These are phyloP conservation scores for Boulengeromyrus knoepffleri DNA, from an alignment of 2,113 vertebrate species.

Conservation along the genomic window DNA sequence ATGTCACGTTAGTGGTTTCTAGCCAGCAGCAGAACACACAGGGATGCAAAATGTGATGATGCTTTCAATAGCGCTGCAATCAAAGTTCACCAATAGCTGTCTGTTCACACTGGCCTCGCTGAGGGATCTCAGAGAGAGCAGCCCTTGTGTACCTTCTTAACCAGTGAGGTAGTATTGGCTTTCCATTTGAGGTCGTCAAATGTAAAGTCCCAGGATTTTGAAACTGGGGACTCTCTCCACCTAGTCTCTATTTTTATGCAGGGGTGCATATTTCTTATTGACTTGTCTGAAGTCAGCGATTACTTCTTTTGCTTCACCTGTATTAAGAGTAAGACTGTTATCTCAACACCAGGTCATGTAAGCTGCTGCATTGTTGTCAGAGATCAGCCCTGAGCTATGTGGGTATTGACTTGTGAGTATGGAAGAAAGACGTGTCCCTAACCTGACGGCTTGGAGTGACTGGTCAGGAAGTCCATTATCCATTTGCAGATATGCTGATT, in stretches of 20 bases:
- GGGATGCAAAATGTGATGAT: not conserved
- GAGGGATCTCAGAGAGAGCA: not conserved
- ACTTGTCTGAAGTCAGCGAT: not conserved
- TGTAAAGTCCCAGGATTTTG: not conserved
- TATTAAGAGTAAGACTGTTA: not conserved
- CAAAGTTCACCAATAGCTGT: not conserved
- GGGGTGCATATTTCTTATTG: not conserved
- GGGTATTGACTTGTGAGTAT: not conserved
- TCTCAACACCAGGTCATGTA: not conserved
- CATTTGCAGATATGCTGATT: not conserved
- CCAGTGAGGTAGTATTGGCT: not conserved
- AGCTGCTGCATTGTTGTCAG: not conserved
- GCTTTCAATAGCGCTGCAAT: not conserved
- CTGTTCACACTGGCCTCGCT: not conserved
- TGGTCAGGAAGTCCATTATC: not conserved
- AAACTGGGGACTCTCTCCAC: not conserved
- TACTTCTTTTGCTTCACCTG: not conserved
- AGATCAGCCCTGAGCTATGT: not conserved
- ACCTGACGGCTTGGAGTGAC: not conserved
- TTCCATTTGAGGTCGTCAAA: not conserved
- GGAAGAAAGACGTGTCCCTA: not conserved
- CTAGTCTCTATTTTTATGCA: not conserved
- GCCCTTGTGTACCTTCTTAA: not conserved
- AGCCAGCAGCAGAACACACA: not conserved
- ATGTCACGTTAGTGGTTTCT: not conserved